Percentiles rank a stretch among this genome's conserved stretches.
These are phyloP conservation scores for Erebia ligea DNA, from an alignment of 2,888 invertebrate species.

Conservation along the genomic window DNA sequence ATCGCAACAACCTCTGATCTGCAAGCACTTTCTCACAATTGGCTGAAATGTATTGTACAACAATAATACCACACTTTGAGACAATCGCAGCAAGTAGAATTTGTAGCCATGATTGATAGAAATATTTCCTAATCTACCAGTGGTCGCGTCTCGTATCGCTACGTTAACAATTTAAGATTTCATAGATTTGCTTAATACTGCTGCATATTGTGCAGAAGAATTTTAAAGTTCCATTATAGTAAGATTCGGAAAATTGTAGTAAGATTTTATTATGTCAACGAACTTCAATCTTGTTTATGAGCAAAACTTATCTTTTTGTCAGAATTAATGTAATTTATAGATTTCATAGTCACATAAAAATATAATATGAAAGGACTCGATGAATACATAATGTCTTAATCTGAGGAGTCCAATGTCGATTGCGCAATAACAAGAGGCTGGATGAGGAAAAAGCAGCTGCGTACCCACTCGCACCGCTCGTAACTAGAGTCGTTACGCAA, in stretches of 20 bases:
- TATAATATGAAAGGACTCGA: slow-evolving; percentile 61
- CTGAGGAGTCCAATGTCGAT: slow-evolving; percentile 74
- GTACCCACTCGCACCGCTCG: slow-evolving; percentile 74
- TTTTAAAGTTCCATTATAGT: not conserved
- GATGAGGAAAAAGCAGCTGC: slow-evolving; percentile 81
- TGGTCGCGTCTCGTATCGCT: too few relatives aligned
- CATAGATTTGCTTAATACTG: too few relatives aligned
- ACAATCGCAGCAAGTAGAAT: too few relatives aligned
- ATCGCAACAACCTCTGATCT: too few relatives aligned
- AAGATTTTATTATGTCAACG: not conserved
- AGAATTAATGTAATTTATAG: not conserved
- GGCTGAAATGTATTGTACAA: too few relatives aligned
- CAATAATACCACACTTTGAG: too few relatives aligned
- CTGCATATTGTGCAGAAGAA: not conserved
- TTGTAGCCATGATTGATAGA: too few relatives aligned
- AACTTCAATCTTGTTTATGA: not conserved
- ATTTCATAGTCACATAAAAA: slow-evolving; percentile 50
- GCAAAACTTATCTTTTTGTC: not conserved
- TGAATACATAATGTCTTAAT: slow-evolving; percentile 78
- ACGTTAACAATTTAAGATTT: too few relatives aligned
- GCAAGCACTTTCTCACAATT: too few relatives aligned
- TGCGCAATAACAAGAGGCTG: slow-evolving; percentile 78
- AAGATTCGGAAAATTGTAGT: not conserved
- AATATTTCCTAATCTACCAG: too few relatives aligned
- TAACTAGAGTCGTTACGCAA: slow-evolving; percentile 80